Conservation (phyloP, 2,888 invertebrate species). For the Amiota communis region DNA sequence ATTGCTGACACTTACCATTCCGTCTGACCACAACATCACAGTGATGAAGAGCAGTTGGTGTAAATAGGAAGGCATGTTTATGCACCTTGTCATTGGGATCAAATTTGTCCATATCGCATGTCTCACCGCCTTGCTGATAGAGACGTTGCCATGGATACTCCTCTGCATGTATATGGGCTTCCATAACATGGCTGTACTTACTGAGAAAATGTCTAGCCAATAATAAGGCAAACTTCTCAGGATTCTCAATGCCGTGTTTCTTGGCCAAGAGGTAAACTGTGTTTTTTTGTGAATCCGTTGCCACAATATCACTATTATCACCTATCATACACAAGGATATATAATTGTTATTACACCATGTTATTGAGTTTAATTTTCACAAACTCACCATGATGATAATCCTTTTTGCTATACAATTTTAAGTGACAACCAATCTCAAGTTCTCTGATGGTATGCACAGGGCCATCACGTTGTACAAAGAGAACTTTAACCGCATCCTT, state of each 20-base stretch:
- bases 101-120: slow-evolving; percentile 58
- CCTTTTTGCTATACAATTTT: slow-evolving; percentile 80
- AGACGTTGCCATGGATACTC: slow-evolving; percentile 86
- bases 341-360: slow-evolving; percentile 18
- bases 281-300: slow-evolving; percentile 88
- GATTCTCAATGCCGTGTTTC: slow-evolving; percentile 83
- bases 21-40: slow-evolving; percentile 80
- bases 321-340: slow-evolving; percentile 35
- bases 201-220: slow-evolving; percentile 83
- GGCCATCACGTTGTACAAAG: slow-evolving; percentile 80
- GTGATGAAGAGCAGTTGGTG: slow-evolving; percentile 80
- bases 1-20: slow-evolving; percentile 76
- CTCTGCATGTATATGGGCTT: slow-evolving; percentile 80
- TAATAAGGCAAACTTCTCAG: slow-evolving; percentile 83
- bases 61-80: slow-evolving; percentile 85
- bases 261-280: slow-evolving; percentile 86
- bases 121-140: slow-evolving; percentile 73
- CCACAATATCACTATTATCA: slow-evolving; percentile 84
- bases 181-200: slow-evolving; percentile 82
- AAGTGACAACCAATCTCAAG: slow-evolving; percentile 83
- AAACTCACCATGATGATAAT: slow-evolving; percentile 76
- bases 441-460: slow-evolving; percentile 81
- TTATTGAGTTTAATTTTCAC: not conserved
- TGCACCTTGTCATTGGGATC: slow-evolving; percentile 74
- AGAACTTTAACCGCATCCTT: slow-evolving; percentile 84